Evolutionary conservation across 2,797 vertebrate genomes (phyloP).

Genomic region (Coregonus sp.): DNA sequence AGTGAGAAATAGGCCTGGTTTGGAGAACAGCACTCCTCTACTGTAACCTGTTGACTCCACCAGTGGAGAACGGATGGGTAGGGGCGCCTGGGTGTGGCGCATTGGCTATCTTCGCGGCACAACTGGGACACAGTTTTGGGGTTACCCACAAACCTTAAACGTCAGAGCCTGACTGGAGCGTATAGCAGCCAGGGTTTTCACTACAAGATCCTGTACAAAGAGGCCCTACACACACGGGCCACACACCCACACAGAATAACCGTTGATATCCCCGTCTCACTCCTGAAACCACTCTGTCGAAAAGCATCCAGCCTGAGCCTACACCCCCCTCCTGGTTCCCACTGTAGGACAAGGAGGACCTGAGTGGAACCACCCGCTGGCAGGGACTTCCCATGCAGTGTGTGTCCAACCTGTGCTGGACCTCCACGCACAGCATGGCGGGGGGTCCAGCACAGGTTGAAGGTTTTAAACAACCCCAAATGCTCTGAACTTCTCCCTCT

Average conservation of each 20-base stretch:
- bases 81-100: slow-evolving; percentile 37
- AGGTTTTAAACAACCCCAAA: slow-evolving; percentile 17
- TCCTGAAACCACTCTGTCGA: neutral
- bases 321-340: neutral
- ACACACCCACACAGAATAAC: slow-evolving; percentile 26
- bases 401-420: neutral
- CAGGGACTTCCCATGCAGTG: slow-evolving; percentile 25
- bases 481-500: slow-evolving; percentile 16
- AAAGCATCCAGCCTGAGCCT: neutral
- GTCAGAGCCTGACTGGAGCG: slow-evolving; percentile 90
- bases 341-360: slow-evolving; percentile 1
- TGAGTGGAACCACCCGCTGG: slow-evolving; percentile 16
- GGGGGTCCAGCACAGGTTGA: slow-evolving; percentile 12
- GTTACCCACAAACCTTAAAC: slow-evolving; percentile 90
- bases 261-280: slow-evolving; percentile 16
- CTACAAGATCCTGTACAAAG: slow-evolving; percentile 83
- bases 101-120: slow-evolving; percentile 76
- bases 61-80: slow-evolving; percentile 4
- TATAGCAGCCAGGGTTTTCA: slow-evolving; percentile 87
- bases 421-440: neutral
- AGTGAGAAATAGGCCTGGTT: slow-evolving; percentile 2
- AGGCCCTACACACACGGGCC: slow-evolving; percentile 56
- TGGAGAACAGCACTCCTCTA: neutral
- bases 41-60: slow-evolving; percentile 34
- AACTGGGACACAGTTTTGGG: slow-evolving; percentile 57